A percentile compares a stretch with the other conserved stretches of the same genome.
Evolutionary conservation across 2,113 vertebrate genomes (phyloP).

Genomic region (Vanacampus margaritifer): DNA sequence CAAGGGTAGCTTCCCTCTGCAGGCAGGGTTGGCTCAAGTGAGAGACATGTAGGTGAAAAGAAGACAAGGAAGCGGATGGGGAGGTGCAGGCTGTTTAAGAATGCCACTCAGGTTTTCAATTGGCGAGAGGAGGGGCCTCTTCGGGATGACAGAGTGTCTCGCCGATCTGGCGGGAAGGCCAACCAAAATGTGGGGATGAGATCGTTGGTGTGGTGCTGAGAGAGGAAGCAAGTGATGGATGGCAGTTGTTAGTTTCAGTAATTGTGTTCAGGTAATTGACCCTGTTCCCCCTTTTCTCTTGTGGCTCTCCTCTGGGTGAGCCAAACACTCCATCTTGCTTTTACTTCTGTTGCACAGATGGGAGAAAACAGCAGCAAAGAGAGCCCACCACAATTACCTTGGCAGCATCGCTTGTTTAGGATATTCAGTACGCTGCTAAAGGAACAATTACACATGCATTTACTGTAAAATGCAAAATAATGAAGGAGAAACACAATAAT

Average conservation of each 20-base stretch:
- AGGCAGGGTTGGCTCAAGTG: slow-evolving; percentile 32
- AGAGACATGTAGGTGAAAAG: slow-evolving; percentile 29
- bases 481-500: too few relatives aligned
- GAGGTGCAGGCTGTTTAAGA: slow-evolving; percentile 48
- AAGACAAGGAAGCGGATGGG: slow-evolving; percentile 32
- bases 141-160: slow-evolving; percentile 70
- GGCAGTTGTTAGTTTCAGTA: slow-evolving; percentile 71
- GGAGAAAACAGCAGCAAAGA: slow-evolving; percentile 52
- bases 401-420: slow-evolving; percentile 40
- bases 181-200: slow-evolving; percentile 58
- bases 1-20: slow-evolving; percentile 43
- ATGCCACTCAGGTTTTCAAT: slow-evolving; percentile 72
- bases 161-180: slow-evolving; percentile 63
- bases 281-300: slow-evolving; percentile 40
- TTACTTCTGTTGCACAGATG: slow-evolving; percentile 44
- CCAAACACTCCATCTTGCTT: slow-evolving; percentile 58
- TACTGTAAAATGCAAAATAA: not conserved
- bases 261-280: slow-evolving; percentile 77
- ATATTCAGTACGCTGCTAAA: slow-evolving; percentile 11
- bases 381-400: slow-evolving; percentile 10
- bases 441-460: not conserved
- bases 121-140: slow-evolving; percentile 50
- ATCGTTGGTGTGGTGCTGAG: slow-evolving; percentile 49
- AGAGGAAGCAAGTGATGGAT: slow-evolving; percentile 71
- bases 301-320: slow-evolving; percentile 36